Percentiles rank a stretch among this genome's conserved stretches.
These are phyloP conservation scores for Synanthedon myopaeformis DNA, from an alignment of 2,888 invertebrate genomes.

Conservation along the genomic window DNA sequence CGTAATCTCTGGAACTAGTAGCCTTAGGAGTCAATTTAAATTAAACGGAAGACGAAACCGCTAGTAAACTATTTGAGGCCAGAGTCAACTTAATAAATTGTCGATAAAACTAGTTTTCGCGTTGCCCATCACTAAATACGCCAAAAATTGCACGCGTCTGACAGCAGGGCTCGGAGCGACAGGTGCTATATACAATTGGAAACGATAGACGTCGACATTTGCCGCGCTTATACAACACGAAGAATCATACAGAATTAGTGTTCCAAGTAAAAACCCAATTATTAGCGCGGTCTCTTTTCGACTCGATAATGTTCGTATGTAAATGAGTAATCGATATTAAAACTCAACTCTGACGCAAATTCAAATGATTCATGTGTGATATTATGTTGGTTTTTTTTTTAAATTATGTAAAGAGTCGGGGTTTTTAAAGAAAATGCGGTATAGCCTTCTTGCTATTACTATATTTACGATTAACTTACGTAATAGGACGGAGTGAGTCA, in stretches of 20 bases:
- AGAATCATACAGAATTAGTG: slow-evolving; percentile 12
- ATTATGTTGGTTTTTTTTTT: too few relatives aligned
- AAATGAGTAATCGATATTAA: slow-evolving; percentile 8
- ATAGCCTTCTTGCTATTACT: too few relatives aligned
- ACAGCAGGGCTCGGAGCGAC: slow-evolving; percentile 44
- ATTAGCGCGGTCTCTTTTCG: slow-evolving; percentile 17
- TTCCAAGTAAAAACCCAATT: slow-evolving; percentile 21
- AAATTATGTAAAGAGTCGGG: too few relatives aligned
- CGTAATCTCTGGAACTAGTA: too few relatives aligned
- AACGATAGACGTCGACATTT: slow-evolving; percentile 6
- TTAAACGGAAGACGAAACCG: background rate
- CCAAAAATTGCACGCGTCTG: slow-evolving; percentile 15
- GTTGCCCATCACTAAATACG: slow-evolving; percentile 4
- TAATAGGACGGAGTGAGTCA: too few relatives aligned
- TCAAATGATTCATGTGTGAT: background rate
- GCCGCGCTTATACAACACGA: slow-evolving; percentile 4
- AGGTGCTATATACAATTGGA: slow-evolving; percentile 23
- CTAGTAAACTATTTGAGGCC: too few relatives aligned
- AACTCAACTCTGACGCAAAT: background rate
- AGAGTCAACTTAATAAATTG: too few relatives aligned
- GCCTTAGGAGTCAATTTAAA: background rate
- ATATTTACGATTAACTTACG: too few relatives aligned
- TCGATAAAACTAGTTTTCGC: slow-evolving; percentile 1
- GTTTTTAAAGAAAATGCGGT: too few relatives aligned
- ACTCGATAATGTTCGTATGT: slow-evolving; percentile 18